Conservation (phyloP, 2,113 vertebrate genomes). For the Anser cygnoides region DNA sequence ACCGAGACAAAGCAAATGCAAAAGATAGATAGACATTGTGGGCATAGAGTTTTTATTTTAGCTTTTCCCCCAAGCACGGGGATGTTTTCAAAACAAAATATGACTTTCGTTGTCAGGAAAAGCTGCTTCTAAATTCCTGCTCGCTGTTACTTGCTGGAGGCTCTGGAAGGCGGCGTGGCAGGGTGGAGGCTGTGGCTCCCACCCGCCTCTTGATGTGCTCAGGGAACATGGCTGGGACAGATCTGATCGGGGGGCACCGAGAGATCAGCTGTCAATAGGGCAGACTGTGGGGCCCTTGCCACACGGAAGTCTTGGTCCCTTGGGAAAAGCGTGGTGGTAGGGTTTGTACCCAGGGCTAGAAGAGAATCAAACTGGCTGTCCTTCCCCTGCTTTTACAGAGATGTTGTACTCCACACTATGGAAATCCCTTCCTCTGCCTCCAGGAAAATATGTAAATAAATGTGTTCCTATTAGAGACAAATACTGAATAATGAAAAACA, state of each 20-base stretch:
- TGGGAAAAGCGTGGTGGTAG: neutral
- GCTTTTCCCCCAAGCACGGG: neutral
- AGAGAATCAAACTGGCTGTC: neutral
- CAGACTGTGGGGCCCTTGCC: neutral
- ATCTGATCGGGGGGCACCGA: neutral
- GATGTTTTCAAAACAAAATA: constrained; percentile 15
- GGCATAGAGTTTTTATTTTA: neutral
- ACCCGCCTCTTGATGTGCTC: neutral
- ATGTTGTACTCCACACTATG: neutral
- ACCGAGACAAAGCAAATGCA: neutral
- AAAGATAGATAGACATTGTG: neutral
- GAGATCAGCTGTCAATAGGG: neutral
- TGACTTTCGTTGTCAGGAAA: constrained; percentile 2
- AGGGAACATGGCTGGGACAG: neutral
- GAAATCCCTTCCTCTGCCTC: neutral
- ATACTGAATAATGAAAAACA: neutral
- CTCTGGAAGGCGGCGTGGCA: neutral
- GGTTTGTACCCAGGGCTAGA: neutral
- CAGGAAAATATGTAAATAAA: neutral
- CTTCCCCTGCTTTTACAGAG: neutral
- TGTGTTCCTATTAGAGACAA: neutral
- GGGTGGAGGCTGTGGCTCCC: neutral
- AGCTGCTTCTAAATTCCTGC: neutral
- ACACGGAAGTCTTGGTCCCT: neutral
- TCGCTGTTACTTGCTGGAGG: neutral